Conservation (phyloP, 2,113 vertebrate genomes). For the Neoarius graeffei region DNA sequence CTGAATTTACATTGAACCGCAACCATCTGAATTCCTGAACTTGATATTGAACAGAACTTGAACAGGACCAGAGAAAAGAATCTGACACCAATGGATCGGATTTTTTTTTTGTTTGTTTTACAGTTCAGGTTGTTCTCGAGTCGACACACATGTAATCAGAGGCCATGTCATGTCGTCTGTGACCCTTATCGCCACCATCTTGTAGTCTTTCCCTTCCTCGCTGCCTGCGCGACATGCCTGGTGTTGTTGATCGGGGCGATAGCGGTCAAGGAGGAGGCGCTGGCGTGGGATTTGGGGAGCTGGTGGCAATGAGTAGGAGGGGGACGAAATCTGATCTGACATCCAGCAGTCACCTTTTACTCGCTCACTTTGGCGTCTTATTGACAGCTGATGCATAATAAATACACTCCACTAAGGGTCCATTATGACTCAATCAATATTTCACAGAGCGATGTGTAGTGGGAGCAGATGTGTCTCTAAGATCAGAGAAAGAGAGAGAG, state of each 20-base stretch:
- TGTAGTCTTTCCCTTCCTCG: constrained; percentile 54
- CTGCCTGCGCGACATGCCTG: constrained; percentile 57
- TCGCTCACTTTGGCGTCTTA: constrained; percentile 77
- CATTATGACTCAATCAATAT: constrained; percentile 83
- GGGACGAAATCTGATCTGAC: constrained; percentile 72
- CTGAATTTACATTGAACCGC: neutral
- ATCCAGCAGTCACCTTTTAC: constrained; percentile 78
- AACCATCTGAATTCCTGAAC: neutral
- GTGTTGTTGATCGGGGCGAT: constrained; percentile 63
- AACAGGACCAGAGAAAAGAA: neutral
- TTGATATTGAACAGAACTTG: neutral
- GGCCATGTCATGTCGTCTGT: constrained; percentile 5
- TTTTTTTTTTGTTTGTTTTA: too few species aligned
- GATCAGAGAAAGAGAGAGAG: constrained; percentile 42
- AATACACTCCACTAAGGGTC: constrained; percentile 84
- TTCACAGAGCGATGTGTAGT: constrained; percentile 61
- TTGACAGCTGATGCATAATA: constrained; percentile 84
- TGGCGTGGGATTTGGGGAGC: constrained; percentile 22
- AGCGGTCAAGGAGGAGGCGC: constrained; percentile 41
- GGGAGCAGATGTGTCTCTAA: constrained; percentile 68
- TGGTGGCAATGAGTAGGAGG: constrained; percentile 19
- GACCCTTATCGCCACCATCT: constrained; percentile 64
- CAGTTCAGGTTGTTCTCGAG: neutral
- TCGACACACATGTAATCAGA: constrained; percentile 8
- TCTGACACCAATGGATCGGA: neutral